phyloP scores from a whole-genome alignment of 2,888 invertebrate species.

The Byasa hedistus region DNA sequence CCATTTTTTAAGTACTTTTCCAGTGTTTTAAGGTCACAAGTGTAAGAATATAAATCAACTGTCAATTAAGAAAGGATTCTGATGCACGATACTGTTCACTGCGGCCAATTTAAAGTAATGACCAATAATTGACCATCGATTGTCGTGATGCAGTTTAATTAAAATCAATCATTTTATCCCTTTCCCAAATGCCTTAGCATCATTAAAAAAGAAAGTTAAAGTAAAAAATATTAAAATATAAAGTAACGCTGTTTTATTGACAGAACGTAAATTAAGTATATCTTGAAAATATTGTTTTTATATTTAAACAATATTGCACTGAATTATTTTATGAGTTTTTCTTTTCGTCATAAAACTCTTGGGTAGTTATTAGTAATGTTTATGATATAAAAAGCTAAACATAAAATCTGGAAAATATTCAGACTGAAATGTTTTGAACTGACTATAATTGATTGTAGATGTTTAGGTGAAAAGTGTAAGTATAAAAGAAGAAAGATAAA shows the following conservation, averaged over 20 bases:
- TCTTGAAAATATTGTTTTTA: too few relatives aligned
- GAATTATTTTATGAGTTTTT: too few relatives aligned
- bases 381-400: too few relatives aligned
- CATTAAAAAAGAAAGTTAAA: background rate
- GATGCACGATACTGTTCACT: conserved; percentile 13
- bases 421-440: too few relatives aligned
- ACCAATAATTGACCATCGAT: conserved; percentile 57
- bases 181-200: conserved; percentile 27
- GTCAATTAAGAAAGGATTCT: conserved; percentile 22
- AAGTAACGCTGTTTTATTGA: background rate
- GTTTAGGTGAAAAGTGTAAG: background rate
- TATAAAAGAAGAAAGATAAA: background rate
- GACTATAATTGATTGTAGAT: background rate
- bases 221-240: background rate
- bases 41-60: conserved; percentile 8
- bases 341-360: too few relatives aligned
- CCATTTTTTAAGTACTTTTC: background rate
- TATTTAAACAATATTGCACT: too few relatives aligned
- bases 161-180: conserved; percentile 53
- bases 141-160: conserved; percentile 55
- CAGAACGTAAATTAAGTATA: too few relatives aligned
- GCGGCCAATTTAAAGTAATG: conserved; percentile 25
- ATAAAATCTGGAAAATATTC: too few relatives aligned
- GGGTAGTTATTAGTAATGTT: too few relatives aligned
- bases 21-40: background rate